Percentiles rank a stretch among this genome's conserved stretches.
These are phyloP conservation scores for Blastobasis lacticolella DNA, from an alignment of 2,888 invertebrate genomes.

Conservation along the genomic window DNA sequence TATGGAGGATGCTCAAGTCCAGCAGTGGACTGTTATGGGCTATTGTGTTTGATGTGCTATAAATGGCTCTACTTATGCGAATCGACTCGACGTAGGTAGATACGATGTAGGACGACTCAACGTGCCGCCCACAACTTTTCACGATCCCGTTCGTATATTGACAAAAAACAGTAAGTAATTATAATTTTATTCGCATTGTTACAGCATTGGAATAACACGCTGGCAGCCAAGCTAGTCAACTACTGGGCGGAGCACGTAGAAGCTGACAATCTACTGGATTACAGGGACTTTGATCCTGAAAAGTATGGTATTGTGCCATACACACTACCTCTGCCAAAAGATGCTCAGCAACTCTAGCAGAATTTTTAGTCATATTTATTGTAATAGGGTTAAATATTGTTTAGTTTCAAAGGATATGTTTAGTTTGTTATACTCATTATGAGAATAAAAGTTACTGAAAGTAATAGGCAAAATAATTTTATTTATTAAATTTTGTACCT, in stretches of 20 bases:
- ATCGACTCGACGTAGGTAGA: too few relatives aligned
- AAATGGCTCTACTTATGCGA: too few relatives aligned
- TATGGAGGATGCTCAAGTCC: too few relatives aligned
- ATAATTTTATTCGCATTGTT: slow-evolving; percentile 14
- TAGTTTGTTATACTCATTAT: neutral
- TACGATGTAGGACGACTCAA: too few relatives aligned
- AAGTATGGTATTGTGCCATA: slow-evolving; percentile 49
- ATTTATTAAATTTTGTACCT: slow-evolving; percentile 14
- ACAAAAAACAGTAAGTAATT: too few relatives aligned
- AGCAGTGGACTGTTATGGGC: too few relatives aligned
- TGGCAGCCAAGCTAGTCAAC: slow-evolving; percentile 47
- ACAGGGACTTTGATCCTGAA: slow-evolving; percentile 51
- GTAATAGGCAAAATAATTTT: slow-evolving; percentile 23
- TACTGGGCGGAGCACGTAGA: slow-evolving; percentile 69
- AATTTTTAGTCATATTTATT: neutral
- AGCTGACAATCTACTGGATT: slow-evolving; percentile 46
- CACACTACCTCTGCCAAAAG: slow-evolving; percentile 59
- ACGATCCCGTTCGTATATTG: too few relatives aligned
- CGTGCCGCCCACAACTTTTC: too few relatives aligned
- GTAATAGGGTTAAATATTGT: neutral
- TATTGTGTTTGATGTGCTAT: too few relatives aligned
- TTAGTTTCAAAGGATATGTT: neutral
- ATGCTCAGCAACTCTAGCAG: slow-evolving; percentile 13
- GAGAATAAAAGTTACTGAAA: slow-evolving; percentile 1
- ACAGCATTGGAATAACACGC: slow-evolving; percentile 69